Base-by-base conservation (phyloP, 2,113 vertebrate genomes). In the Coreoperca whiteheadi region DNA sequence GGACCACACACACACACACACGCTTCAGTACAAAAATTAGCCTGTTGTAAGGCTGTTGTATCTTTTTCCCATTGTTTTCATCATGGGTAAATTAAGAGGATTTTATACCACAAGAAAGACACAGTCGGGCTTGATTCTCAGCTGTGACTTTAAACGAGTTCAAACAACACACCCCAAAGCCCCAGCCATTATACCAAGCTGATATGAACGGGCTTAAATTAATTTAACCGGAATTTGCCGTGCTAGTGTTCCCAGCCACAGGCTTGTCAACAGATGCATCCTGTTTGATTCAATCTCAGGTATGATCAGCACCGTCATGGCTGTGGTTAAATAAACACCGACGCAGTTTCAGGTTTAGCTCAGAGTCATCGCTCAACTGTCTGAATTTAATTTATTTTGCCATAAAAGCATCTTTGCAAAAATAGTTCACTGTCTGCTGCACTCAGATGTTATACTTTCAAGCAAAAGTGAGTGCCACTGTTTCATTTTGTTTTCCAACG, bases 251-350 rank as follows among this genome's bases (percentile, higher is more conserved):
- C 50, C 73, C 57, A 64, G 70, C 60, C 69, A 25, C 74, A 20
- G 50, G 12, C 77, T 79, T 28, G 56, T 76, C 74, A 71, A 71
- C 85, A 80, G 87, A 87, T 79, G 71, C 72, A 61, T 85, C 83
- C 77, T 85, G 84, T 81, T 53, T 71, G 82, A 83, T 81, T 56
- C 46, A 18, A 79, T 85, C 63, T 60, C 77, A 82, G 80, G 79
- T 90, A 57, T 21, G 60, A 69, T 81, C 61, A 15, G 72, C 76
- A 51, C 39, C 18, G 10, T 50, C 61, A 51, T 56, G 60, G 34
- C 54, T 89, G 69, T 34, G 6, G 70, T 85, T 77, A 76, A 71
- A 85, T 37, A 37, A 82, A 86, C 43, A 51, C 85, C 3, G 50
- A 56, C 61, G 54, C 75, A n/a, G 64, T 76, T 74, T 74, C 28